Evolutionary conservation across 2,888 invertebrate genomes (phyloP).

Genomic region (Synanthedon tipuliformis): DNA sequence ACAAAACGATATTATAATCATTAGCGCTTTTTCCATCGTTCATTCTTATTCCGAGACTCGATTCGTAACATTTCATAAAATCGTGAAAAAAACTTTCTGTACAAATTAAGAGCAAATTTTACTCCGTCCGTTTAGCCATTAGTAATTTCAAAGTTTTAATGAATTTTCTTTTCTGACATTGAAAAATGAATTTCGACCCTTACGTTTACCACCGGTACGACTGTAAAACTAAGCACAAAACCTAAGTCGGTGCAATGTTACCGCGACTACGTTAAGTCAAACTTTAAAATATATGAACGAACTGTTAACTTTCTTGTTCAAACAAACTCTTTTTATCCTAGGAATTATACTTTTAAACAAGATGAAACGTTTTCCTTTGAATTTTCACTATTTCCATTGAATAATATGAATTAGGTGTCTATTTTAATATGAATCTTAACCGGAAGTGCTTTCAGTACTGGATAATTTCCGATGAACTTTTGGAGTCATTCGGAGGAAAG

Average conservation of each 20-base stretch:
- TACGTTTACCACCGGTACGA: conserved; percentile 39
- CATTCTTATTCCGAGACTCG: conserved; percentile 62
- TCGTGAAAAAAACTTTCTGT: conserved; percentile 59
- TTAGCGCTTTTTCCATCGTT: conserved; percentile 59
- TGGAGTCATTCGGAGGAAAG: conserved; percentile 26
- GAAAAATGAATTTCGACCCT: conserved; percentile 65
- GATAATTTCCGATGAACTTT: conserved; percentile 22
- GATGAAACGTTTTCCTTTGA: not conserved
- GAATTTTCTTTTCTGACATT: conserved; percentile 69
- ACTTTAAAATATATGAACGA: too few species aligned
- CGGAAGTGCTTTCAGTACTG: not conserved
- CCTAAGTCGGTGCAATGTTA: conserved; percentile 33
- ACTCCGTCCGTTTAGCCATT: conserved; percentile 67
- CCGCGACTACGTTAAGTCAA: conserved; percentile 7
- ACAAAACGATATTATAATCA: conserved; percentile 51
- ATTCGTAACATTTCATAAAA: conserved; percentile 59
- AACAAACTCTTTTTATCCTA: not conserved
- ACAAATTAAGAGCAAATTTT: conserved; percentile 69
- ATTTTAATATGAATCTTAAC: not conserved
- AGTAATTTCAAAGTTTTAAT: conserved; percentile 70
- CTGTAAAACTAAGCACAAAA: conserved; percentile 15
- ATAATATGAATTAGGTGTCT: not conserved
- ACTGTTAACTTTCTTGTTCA: not conserved
- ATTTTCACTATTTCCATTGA: not conserved
- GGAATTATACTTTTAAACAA: conserved; percentile 2